Percentiles rank a stretch among this genome's conserved stretches.
Conservation (phyloP, 2,797 vertebrate species). For the Columba guinea region DNA sequence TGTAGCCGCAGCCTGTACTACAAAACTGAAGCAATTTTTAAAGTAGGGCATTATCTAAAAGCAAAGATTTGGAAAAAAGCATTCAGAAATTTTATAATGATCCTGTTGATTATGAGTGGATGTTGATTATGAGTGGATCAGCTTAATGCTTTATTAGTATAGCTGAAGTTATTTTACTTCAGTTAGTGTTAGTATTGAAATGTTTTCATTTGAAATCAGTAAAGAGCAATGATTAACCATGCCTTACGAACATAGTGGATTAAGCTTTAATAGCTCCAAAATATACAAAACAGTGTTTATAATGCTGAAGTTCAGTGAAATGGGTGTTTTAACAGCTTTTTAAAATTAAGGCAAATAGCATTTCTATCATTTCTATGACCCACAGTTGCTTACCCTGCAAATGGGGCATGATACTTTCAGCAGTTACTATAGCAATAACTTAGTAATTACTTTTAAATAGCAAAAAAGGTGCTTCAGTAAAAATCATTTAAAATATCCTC, state of each 20-base stretch:
- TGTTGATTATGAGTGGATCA: background rate
- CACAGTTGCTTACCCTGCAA: conserved; percentile 33
- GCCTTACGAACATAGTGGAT: background rate
- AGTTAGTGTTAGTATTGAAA: background rate
- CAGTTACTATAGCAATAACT: conserved; percentile 41
- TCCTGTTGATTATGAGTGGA: background rate
- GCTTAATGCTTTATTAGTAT: background rate
- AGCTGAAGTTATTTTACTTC: background rate
- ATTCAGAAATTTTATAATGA: background rate
- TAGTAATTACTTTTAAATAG: conserved; percentile 59
- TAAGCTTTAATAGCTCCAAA: conserved; percentile 14
- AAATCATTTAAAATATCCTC: conserved; percentile 24
- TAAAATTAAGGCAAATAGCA: conserved; percentile 47
- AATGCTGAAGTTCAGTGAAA: conserved; percentile 30
- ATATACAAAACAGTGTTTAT: conserved; percentile 12
- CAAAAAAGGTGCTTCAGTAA: conserved; percentile 10
- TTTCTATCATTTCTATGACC: conserved; percentile 41
- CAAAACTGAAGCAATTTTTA: background rate
- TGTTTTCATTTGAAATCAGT: background rate
- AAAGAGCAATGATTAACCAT: background rate
- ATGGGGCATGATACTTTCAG: conserved; percentile 12
- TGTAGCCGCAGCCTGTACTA: background rate
- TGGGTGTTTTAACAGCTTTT: conserved; percentile 41
- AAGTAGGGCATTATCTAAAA: background rate
- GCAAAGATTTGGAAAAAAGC: background rate